phyloP scores from a whole-genome alignment of 2,888 invertebrate genomes.

The Chloroclysta siterata region DNA sequence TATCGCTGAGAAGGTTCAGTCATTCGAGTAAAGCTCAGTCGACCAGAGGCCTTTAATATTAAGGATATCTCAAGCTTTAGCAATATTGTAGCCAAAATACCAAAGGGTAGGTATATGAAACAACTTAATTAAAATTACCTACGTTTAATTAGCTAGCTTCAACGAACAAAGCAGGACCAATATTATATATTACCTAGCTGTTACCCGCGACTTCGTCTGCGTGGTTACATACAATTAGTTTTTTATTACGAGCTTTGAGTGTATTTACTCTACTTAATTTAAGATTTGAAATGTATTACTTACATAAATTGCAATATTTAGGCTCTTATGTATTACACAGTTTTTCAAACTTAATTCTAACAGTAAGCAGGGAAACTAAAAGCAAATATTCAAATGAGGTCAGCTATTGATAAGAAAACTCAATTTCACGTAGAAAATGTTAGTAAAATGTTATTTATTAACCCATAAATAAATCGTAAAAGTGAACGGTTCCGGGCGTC shows the following conservation, averaged over 20 bases:
- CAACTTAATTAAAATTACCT: not conserved
- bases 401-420: slow-evolving; percentile 33
- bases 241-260: too few relatives aligned
- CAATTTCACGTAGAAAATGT: slow-evolving; percentile 30
- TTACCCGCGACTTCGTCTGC: too few relatives aligned
- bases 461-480: slow-evolving; percentile 41
- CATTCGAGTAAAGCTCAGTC: slow-evolving; percentile 23
- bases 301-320: too few relatives aligned
- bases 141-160: not conserved
- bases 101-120: not conserved
- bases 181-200: not conserved
- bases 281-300: too few relatives aligned
- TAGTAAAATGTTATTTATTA: slow-evolving; percentile 38
- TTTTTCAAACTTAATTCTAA: not conserved
- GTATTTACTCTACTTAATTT: too few relatives aligned
- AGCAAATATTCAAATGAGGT: slow-evolving; percentile 4
- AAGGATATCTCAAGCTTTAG: slow-evolving; percentile 13
- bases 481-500: slow-evolving; percentile 32
- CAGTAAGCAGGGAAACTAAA: not conserved
- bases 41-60: slow-evolving; percentile 19
- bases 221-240: too few relatives aligned
- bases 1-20: slow-evolving; percentile 18
- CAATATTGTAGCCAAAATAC: slow-evolving; percentile 1
- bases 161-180: not conserved
- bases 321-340: not conserved